Evolutionary conservation across 1,140 invertebrate genomes (phyloP).

Genomic region (Dermatophagoides farinae): DNA sequence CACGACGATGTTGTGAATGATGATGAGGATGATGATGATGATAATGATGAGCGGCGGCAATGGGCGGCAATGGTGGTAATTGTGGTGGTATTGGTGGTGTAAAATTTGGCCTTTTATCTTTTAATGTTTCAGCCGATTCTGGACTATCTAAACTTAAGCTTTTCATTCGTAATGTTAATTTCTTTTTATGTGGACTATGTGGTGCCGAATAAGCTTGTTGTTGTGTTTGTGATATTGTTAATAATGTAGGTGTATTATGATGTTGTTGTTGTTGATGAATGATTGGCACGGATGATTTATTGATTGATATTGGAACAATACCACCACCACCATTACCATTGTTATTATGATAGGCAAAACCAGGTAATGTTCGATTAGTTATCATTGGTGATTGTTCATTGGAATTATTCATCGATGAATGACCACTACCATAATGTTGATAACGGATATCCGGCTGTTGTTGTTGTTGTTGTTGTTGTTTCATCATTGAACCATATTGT

Average conservation of each 20-base stretch:
- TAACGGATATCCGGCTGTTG: background rate
- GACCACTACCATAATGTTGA: background rate
- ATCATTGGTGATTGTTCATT: background rate
- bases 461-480: background rate
- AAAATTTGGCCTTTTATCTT: background rate
- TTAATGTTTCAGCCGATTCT: constrained; percentile 41
- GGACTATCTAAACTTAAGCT: constrained; percentile 85
- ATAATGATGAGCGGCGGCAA: no score
- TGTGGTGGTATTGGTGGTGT: no score
- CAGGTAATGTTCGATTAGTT: background rate
- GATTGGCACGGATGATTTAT: background rate
- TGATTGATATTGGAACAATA: no score
- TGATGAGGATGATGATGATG: no score
- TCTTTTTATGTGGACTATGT: constrained; percentile 79
- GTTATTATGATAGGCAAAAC: no score
- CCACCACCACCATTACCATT: no score
- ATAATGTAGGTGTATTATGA: background rate
- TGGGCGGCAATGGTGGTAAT: no score
- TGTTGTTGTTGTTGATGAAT: background rate
- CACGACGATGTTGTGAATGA: no score
- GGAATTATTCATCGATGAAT: background rate
- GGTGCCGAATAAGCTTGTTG: constrained; percentile 36
- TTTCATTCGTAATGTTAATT: constrained; percentile 90
- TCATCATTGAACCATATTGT: no score
- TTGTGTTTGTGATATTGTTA: constrained; percentile 9